A percentile compares a stretch with the other conserved stretches of the same genome.
Evolutionary conservation across 2,113 vertebrate species (phyloP).

Genomic region (Osmerus mordax): DNA sequence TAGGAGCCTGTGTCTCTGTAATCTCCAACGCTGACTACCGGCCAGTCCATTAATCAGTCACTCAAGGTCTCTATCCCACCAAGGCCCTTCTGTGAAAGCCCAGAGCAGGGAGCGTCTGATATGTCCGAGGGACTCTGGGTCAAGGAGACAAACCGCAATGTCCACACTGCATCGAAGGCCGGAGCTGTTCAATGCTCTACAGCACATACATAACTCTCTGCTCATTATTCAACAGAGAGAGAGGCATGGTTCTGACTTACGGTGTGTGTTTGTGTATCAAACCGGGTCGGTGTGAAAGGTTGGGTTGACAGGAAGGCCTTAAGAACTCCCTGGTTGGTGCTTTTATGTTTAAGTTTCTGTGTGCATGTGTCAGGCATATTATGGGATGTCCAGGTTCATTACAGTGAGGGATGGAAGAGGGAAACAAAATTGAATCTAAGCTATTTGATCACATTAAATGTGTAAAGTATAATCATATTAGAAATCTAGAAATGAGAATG

Average conservation of each 20-base stretch:
- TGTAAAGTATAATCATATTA: slow-evolving; percentile 25
- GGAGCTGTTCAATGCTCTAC: slow-evolving; percentile 21
- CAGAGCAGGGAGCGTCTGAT: slow-evolving; percentile 5
- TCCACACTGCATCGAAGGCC: slow-evolving; percentile 16
- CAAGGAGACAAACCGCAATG: slow-evolving; percentile 51
- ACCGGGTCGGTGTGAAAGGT: background rate
- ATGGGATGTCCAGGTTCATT: background rate
- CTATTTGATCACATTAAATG: slow-evolving; percentile 16
- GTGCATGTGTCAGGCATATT: background rate
- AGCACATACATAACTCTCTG: background rate
- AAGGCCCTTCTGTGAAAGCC: slow-evolving; percentile 36
- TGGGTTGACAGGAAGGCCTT: background rate
- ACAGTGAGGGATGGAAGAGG: slow-evolving; percentile 2
- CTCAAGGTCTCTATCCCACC: slow-evolving; percentile 54
- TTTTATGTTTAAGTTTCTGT: background rate
- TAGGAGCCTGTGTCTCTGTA: slow-evolving; percentile 57
- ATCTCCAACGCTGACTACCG: slow-evolving; percentile 69
- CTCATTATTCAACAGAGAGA: slow-evolving; percentile 2
- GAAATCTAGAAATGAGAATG: slow-evolving; percentile 6
- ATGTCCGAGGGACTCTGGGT: slow-evolving; percentile 49
- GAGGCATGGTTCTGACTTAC: background rate
- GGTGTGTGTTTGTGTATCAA: slow-evolving; percentile 4
- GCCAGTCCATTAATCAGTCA: slow-evolving; percentile 71
- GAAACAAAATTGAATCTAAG: slow-evolving; percentile 6
- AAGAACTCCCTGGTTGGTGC: background rate